phyloP scores from a whole-genome alignment of 2,113 vertebrate species.

The Ceratotherium simum region DNA sequence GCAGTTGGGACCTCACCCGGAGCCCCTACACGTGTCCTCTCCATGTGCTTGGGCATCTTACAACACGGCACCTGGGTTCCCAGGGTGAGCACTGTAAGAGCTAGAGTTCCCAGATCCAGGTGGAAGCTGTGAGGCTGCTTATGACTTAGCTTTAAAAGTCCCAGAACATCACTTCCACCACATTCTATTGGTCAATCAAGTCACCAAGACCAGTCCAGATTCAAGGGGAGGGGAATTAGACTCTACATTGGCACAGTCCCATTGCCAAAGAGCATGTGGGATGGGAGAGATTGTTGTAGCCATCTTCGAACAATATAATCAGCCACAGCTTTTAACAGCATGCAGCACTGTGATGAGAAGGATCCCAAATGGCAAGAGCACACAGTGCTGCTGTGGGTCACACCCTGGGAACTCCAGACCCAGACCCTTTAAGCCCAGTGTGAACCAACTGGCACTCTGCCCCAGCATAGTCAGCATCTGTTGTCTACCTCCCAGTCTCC shows the following conservation, averaged over 20 bases:
- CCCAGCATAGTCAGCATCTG: not conserved
- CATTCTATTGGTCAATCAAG: not conserved
- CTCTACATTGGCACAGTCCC: not conserved
- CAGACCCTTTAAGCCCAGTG: not conserved
- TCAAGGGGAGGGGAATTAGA: not conserved
- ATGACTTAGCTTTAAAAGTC: not conserved
- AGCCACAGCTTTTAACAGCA: not conserved
- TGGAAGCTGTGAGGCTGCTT: not conserved
- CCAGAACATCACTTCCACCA: not conserved
- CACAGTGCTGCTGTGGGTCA: not conserved
- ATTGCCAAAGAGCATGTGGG: not conserved
- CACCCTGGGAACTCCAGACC: not conserved
- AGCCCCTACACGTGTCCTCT: not conserved
- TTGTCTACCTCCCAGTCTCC: not conserved
- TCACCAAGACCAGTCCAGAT: not conserved
- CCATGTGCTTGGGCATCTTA: not conserved
- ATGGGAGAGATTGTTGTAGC: not conserved
- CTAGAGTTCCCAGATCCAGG: not conserved
- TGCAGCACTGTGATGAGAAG: not conserved
- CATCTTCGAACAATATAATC: not conserved
- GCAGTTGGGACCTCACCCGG: not conserved
- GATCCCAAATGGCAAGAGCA: not conserved
- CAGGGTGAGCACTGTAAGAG: not conserved
- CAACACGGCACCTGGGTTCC: not conserved
- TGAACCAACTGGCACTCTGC: not conserved